Base-by-base conservation (phyloP, 2,797 vertebrate species). In the Hyperoplus immaculatus region DNA sequence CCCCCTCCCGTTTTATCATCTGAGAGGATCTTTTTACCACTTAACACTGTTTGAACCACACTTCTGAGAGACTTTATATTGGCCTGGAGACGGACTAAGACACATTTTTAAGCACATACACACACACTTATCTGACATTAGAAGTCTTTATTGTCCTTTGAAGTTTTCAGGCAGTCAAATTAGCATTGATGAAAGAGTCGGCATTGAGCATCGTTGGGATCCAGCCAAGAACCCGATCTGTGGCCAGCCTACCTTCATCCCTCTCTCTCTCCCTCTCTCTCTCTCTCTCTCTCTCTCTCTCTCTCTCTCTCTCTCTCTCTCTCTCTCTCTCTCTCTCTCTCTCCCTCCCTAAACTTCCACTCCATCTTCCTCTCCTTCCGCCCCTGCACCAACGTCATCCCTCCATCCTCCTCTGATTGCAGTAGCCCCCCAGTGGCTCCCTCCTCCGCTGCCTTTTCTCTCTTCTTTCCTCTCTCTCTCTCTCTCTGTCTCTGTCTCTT, bases 111-210 rank as follows among this genome's bases (percentile, higher is more conserved):
- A 55, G 53, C 93, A 91, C 90, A 89, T 73, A 70, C 72, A 78
- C 64, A 93, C 93, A 92, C 89, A 91, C 82, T 89, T 80, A 89
- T 91, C 86, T 83, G 87, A 92, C 92, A 90, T 90, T 77, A 90
- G 83, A 88, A 88, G 90, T 89, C 87, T 94, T 90, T 95, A 93
- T 95, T 96, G 92, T 94, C 90, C 94, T 93, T 93, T 72, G 88
- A 93, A 90, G 91, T 93, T 89, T 85, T 88, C 86, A 93, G 90
- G 93, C 92, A 88, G 90, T 91, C 79, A 91, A 95, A 95, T 96
- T 94, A 94, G 93, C 92, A 92, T 73, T 90, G 93, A 93, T 94
- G 93, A 94, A 93, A 92, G 94, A 95, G 81, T 92, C 88, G 86
- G 73, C 79, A 87, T 83, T 38, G 77, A 77, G 78, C 77, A 72